Percentiles rank a stretch among this genome's conserved stretches.
phyloP scores from a whole-genome alignment of 2,113 vertebrate species.

The Anoplopoma fimbria region DNA sequence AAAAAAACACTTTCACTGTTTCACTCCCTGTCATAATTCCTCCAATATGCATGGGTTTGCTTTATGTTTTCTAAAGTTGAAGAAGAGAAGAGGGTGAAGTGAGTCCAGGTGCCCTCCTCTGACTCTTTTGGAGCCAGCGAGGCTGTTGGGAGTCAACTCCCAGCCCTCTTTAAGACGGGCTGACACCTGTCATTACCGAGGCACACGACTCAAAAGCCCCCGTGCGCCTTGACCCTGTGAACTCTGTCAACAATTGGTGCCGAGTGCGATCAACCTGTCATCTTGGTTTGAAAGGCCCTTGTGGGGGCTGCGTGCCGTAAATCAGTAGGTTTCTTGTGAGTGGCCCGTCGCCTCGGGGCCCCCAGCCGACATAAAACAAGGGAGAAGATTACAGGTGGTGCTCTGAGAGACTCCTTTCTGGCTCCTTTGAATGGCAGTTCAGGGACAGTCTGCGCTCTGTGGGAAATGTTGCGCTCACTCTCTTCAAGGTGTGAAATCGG shows the following conservation, averaged over 20 bases:
- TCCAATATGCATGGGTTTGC: background rate
- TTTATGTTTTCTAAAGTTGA: background rate
- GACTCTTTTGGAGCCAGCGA: background rate
- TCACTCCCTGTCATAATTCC: constrained; percentile 6
- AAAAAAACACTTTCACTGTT: background rate
- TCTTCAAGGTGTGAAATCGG: constrained; percentile 35
- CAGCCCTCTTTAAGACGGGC: background rate
- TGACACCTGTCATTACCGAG: constrained; percentile 64
- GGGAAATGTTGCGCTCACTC: constrained; percentile 30
- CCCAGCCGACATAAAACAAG: constrained; percentile 55
- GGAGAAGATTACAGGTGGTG: constrained; percentile 72
- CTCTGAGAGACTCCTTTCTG: constrained; percentile 30
- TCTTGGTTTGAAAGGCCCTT: constrained; percentile 21
- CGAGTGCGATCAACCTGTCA: constrained; percentile 56
- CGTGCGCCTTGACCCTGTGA: constrained; percentile 48
- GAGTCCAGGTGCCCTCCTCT: background rate
- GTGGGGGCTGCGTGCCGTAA: constrained; percentile 33
- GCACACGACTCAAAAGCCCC: constrained; percentile 48
- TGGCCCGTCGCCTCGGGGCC: constrained; percentile 37
- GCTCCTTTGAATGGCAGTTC: constrained; percentile 46
- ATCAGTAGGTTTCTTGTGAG: constrained; percentile 53
- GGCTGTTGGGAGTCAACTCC: constrained; percentile 24
- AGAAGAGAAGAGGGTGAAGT: background rate
- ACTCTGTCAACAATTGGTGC: constrained; percentile 57
- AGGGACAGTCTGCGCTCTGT: constrained; percentile 60